A percentile compares a stretch with the other conserved stretches of the same genome.
Evolutionary conservation across 2,888 invertebrate species (phyloP).

Genomic region (Cerceris rybyensis): DNA sequence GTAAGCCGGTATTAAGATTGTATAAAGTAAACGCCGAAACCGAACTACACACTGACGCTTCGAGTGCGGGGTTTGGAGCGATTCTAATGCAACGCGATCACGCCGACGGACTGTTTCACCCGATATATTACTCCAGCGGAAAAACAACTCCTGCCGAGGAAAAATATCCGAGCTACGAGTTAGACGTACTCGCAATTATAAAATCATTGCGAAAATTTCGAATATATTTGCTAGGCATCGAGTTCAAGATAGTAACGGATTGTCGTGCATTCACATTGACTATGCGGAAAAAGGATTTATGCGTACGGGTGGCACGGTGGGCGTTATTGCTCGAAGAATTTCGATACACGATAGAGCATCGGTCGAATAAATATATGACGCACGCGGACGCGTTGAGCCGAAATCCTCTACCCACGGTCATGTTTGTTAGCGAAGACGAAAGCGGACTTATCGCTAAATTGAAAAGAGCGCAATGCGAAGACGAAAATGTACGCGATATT

Average conservation of each 20-base stretch:
- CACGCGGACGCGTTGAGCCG: conserved; percentile 65
- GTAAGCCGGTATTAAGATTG: conserved; percentile 44
- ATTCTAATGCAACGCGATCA: conserved; percentile 31
- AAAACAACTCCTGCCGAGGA: neutral
- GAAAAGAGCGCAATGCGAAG: conserved; percentile 36
- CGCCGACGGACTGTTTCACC: conserved; percentile 30
- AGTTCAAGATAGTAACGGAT: conserved; percentile 46
- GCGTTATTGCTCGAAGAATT: conserved; percentile 18
- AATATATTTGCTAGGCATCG: conserved; percentile 15
- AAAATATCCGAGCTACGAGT: conserved; percentile 30
- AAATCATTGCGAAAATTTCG: conserved; percentile 19
- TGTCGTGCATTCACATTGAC: conserved; percentile 52
- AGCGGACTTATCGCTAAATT: conserved; percentile 25
- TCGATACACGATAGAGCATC: conserved; percentile 47
- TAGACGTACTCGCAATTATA: conserved; percentile 22
- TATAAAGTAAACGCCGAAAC: conserved; percentile 42
- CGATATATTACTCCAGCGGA: conserved; percentile 7
- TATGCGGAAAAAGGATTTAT: conserved; percentile 49
- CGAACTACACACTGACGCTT: conserved; percentile 33
- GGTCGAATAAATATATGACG: conserved; percentile 42
- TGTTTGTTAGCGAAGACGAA: conserved; percentile 20
- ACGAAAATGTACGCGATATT: conserved; percentile 28
- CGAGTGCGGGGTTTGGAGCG: conserved; percentile 18
- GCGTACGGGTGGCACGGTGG: conserved; percentile 25
- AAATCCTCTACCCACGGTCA: conserved; percentile 36